Percentiles rank a stretch among this genome's conserved stretches.
Conservation (phyloP, 2,888 invertebrate species). For the Drosophila helvetica region DNA sequence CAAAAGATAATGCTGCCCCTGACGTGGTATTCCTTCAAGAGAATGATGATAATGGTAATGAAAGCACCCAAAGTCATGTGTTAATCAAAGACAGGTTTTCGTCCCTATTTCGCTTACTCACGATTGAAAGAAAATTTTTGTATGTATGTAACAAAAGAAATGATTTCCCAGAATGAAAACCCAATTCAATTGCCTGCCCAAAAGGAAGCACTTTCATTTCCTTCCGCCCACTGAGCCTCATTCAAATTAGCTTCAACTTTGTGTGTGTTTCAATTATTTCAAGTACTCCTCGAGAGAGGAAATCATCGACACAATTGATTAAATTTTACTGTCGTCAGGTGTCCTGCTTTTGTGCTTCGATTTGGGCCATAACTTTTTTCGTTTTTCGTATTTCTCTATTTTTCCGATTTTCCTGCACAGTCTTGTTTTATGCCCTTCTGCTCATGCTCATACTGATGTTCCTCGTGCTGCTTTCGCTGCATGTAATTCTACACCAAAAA, state of each 20-base stretch:
- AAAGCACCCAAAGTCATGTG: slow-evolving; percentile 55
- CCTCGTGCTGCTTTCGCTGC: slow-evolving; percentile 4
- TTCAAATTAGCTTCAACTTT: slow-evolving; percentile 52
- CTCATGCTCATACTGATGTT: background rate
- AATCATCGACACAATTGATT: slow-evolving; percentile 60
- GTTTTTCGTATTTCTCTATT: slow-evolving; percentile 12
- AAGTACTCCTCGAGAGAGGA: slow-evolving; percentile 21
- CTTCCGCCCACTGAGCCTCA: slow-evolving; percentile 24
- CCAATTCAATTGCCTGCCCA: background rate
- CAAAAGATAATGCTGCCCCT: slow-evolving; percentile 41
- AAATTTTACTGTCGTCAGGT: slow-evolving; percentile 65
- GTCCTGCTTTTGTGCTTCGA: slow-evolving; percentile 36
- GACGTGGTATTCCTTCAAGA: slow-evolving; percentile 21
- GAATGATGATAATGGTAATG: slow-evolving; percentile 39
- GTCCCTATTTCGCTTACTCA: slow-evolving; percentile 9
- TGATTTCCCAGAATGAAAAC: background rate
- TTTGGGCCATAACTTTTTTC: slow-evolving; percentile 31
- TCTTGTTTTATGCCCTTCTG: slow-evolving; percentile 30
- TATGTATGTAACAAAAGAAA: slow-evolving; percentile 1
- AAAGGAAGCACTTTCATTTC: slow-evolving; percentile 31
- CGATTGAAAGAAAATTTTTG: slow-evolving; percentile 14
- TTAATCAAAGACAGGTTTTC: slow-evolving; percentile 54
- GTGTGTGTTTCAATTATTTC: slow-evolving; percentile 52
- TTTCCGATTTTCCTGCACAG: slow-evolving; percentile 18
- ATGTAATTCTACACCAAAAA: slow-evolving; percentile 47